These are phyloP conservation scores for Alligator mississippiensis DNA, from an alignment of 2,113 vertebrate species.

Conservation along the genomic window DNA sequence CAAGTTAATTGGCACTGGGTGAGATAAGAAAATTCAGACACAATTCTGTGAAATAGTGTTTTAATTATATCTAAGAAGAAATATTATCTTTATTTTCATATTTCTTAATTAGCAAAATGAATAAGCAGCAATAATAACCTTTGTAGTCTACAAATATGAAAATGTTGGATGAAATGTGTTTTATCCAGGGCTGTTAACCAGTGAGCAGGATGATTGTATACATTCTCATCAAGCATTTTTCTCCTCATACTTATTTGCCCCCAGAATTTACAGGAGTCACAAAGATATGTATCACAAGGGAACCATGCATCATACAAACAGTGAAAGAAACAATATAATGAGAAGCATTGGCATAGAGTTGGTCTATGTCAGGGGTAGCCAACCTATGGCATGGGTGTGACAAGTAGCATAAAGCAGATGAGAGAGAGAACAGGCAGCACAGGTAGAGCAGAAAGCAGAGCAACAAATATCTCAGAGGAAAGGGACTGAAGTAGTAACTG, in stretches of 20 bases:
- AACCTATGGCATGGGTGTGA: too few relatives aligned
- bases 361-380: not conserved
- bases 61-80: slow-evolving; percentile 73
- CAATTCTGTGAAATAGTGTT: slow-evolving; percentile 63
- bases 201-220: not conserved
- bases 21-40: slow-evolving; percentile 59
- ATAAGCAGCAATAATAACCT: slow-evolving; percentile 46
- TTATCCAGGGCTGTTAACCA: not conserved
- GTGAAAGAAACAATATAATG: not conserved
- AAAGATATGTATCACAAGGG: not conserved
- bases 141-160: slow-evolving; percentile 46
- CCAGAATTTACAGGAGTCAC: not conserved
- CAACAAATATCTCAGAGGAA: too few relatives aligned
- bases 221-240: slow-evolving; percentile 22
- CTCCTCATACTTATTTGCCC: not conserved
- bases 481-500: too few relatives aligned
- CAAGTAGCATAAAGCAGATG: too few relatives aligned
- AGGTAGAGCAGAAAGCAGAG: too few relatives aligned
- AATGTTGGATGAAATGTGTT: slow-evolving; percentile 32
- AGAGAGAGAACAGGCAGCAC: too few relatives aligned
- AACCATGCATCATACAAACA: slow-evolving; percentile 5
- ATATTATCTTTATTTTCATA: slow-evolving; percentile 47
- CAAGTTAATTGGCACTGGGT: slow-evolving; percentile 59
- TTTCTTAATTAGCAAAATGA: slow-evolving; percentile 70
- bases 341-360: not conserved